Evolutionary conservation across 2,113 vertebrate species (phyloP).

Genomic region (Petaurus breviceps): DNA sequence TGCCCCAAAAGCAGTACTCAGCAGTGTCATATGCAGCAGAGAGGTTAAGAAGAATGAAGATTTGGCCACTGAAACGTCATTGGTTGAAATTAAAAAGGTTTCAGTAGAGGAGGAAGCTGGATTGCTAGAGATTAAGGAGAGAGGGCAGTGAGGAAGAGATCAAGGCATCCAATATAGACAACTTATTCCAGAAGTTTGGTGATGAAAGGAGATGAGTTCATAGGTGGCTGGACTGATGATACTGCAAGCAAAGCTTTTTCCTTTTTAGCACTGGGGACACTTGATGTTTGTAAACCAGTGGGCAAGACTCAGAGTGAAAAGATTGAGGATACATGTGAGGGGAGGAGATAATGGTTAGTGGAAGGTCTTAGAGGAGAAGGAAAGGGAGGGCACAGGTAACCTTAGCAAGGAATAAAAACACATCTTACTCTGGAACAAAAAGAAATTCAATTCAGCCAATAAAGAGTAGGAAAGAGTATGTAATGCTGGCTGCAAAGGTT

Average conservation of each 20-base stretch:
- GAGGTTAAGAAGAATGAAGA: too few species aligned
- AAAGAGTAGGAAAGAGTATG: background rate
- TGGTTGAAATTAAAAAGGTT: background rate
- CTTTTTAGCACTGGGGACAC: background rate
- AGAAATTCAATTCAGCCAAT: background rate
- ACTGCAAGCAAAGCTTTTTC: background rate
- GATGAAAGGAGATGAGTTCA: background rate
- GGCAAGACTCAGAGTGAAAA: background rate
- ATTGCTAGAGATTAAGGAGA: background rate
- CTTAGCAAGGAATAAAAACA: background rate
- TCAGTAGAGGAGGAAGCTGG: background rate
- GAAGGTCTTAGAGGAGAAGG: background rate
- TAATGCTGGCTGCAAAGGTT: background rate
- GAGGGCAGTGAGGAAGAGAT: background rate
- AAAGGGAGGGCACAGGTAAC: background rate
- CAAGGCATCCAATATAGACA: background rate
- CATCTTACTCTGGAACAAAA: background rate
- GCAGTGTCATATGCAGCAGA: background rate
- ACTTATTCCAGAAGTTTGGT: background rate
- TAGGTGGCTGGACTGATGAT: background rate
- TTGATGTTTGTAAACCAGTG: background rate
- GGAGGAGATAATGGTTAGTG: background rate
- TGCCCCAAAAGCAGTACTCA: background rate
- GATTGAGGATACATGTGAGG: background rate
- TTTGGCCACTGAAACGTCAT: background rate